Conservation (phyloP, 2,888 invertebrate species). For the Pachymerium ferrugineum region DNA sequence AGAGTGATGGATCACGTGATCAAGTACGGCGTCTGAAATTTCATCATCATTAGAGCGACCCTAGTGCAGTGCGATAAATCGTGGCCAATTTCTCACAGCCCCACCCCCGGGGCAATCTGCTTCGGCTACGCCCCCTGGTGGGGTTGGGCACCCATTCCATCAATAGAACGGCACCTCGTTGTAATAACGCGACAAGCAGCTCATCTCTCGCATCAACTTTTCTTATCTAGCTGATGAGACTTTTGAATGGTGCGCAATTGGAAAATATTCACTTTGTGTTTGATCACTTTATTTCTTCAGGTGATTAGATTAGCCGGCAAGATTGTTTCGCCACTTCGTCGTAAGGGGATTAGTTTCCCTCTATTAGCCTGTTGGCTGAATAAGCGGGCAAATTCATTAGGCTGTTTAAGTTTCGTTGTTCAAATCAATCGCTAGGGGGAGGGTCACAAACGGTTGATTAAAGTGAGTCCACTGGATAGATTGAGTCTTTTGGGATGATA, state of each 20-base stretch:
- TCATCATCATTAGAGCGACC: conserved; percentile 27
- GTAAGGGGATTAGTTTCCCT: conserved; percentile 20
- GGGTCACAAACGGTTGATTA: conserved; percentile 22
- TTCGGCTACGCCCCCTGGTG: conserved; percentile 27
- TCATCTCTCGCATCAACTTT: too few relatives aligned
- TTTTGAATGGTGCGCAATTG: too few relatives aligned
- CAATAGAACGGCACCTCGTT: conserved; percentile 20
- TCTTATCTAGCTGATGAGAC: too few relatives aligned
- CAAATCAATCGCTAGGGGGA: conserved; percentile 22
- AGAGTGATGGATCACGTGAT: conserved; percentile 27
- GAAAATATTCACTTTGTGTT: too few relatives aligned
- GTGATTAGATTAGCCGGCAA: not conserved
- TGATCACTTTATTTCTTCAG: conserved; percentile 5
- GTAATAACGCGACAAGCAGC: not conserved
- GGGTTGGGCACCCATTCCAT: conserved; percentile 27
- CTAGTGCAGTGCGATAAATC: conserved; percentile 25
- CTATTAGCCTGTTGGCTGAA: conserved; percentile 25
- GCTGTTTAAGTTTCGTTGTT: conserved; percentile 27
- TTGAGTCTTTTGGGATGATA: conserved; percentile 24
- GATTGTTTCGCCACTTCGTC: not conserved
- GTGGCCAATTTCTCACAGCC: conserved; percentile 27
- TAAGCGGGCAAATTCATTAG: conserved; percentile 27
- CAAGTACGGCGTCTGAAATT: conserved; percentile 25
- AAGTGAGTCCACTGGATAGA: conserved; percentile 25
- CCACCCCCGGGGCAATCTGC: conserved; percentile 27